Base-by-base conservation (phyloP, 2,797 vertebrate genomes). In the Myotis daubentonii region DNA sequence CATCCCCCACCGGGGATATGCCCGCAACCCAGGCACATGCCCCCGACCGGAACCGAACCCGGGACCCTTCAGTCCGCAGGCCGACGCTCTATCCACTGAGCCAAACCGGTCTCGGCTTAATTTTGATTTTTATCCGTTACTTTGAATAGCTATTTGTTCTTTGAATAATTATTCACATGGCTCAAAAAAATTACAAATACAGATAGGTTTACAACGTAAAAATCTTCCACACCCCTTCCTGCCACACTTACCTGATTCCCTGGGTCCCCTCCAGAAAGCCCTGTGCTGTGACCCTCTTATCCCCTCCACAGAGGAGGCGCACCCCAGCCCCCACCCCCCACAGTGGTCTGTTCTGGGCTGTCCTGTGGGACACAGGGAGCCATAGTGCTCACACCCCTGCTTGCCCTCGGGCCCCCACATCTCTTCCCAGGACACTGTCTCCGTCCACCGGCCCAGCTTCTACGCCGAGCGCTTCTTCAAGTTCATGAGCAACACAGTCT, bases 401-500 rank as follows among this genome's bases (percentile, higher is more conserved):
- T 72, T 19, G 78, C 89, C 89, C 91, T 20, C 28, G 90, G 36
- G 74, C 13, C 60, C 53, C 22, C 75, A 6, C 83, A 93, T 96
- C 85, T 85, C 66, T 95, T 97, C 95, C 86, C 96, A 99, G 99
- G 99, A 99, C 98, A 99, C 99, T 0, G 99, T 99, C 51, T 99
- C 99, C 0, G 99, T 99, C 70, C 99, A 99, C 97, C 98, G 99
- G 93, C 99, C 99, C 2, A 99, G 99, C 97, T 99, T 99, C 98
- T 99, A 99, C 0, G 99, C 99, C 0, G 99, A 99, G 87, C 98
- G 99, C 90, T 99, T 99, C 98, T 99, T 99, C 98, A 99, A 99
- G 97, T 99, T 99, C 98, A 99, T 99, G 99, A 99, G 99, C 98
- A 99, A 97, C 98, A 99, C 98, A 0, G 99, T 99, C 70, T 99